Percentiles rank a stretch among this genome's conserved stretches.
phyloP scores from a whole-genome alignment of 2,797 vertebrate genomes.

The Crax fasciolata region DNA sequence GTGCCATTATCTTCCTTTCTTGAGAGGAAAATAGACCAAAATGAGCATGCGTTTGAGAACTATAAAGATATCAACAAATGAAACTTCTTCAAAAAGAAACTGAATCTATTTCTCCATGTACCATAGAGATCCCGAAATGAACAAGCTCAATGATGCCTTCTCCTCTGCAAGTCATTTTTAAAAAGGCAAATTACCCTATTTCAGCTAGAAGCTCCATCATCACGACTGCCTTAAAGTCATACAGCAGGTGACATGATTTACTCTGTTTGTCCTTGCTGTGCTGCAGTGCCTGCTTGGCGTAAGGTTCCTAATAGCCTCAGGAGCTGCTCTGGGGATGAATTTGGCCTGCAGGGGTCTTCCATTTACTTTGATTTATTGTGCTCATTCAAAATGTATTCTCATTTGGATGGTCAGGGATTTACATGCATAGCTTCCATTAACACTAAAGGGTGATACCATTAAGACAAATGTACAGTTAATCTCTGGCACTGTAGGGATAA shows the following conservation, averaged over 20 bases:
- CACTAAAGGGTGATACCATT: constrained; percentile 63
- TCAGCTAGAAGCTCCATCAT: neutral
- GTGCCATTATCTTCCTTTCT: neutral
- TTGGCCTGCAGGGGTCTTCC: constrained; percentile 58
- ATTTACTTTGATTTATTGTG: constrained; percentile 73
- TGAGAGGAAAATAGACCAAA: neutral
- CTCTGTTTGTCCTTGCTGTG: constrained; percentile 13
- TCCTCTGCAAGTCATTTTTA: neutral
- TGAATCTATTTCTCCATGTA: neutral
- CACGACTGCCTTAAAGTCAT: neutral
- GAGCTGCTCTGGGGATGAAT: constrained; percentile 49
- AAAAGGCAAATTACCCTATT: neutral
- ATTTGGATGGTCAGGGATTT: constrained; percentile 73
- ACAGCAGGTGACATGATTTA: constrained; percentile 29
- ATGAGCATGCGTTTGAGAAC: neutral
- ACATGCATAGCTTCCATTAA: constrained; percentile 74
- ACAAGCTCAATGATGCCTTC: neutral
- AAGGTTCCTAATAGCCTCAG: constrained; percentile 51
- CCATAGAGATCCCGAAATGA: neutral
- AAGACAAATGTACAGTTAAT: constrained; percentile 73
- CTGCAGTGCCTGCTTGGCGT: neutral
- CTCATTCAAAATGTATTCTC: constrained; percentile 54
- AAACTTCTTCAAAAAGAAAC: neutral
- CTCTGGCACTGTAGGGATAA: constrained; percentile 57
- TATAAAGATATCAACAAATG: neutral